These are phyloP conservation scores for Zootoca vivipara DNA, from an alignment of 2,113 vertebrate genomes.

Conservation along the genomic window DNA sequence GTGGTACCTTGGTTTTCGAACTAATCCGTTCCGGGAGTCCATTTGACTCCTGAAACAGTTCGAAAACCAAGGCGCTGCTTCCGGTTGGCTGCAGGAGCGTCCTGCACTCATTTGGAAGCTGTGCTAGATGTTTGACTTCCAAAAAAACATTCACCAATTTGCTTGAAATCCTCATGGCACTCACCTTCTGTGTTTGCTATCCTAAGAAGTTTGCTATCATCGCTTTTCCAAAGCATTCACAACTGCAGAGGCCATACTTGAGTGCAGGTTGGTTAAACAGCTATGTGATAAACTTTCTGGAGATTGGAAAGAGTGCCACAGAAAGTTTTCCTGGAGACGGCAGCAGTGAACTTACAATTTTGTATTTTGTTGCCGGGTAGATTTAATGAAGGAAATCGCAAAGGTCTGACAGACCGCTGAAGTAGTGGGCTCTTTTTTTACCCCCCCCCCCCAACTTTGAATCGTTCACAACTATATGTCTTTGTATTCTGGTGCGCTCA, in stretches of 20 bases:
- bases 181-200: background rate
- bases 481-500: conserved; percentile 40
- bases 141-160: background rate
- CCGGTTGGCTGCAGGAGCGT: too few species aligned
- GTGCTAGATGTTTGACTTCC: too few species aligned
- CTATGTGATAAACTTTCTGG: background rate
- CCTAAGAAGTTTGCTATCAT: background rate
- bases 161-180: background rate
- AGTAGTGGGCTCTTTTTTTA: background rate
- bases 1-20: too few species aligned
- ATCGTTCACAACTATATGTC: conserved; percentile 46
- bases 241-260: background rate
- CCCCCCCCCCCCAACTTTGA: conserved; percentile 49
- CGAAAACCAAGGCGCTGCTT: too few species aligned
- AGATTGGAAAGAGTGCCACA: background rate
- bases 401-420: conserved; percentile 37
- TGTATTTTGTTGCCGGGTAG: conserved; percentile 18
- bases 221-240: background rate
- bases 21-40: too few species aligned
- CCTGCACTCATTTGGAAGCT: too few species aligned
- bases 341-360: conserved; percentile 8
- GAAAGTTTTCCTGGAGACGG: conserved; percentile 1
- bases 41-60: too few species aligned
- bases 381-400: background rate
- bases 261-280: background rate